Conservation (phyloP, 2,797 vertebrate species). For the Gobionotothen gibberifrons region DNA sequence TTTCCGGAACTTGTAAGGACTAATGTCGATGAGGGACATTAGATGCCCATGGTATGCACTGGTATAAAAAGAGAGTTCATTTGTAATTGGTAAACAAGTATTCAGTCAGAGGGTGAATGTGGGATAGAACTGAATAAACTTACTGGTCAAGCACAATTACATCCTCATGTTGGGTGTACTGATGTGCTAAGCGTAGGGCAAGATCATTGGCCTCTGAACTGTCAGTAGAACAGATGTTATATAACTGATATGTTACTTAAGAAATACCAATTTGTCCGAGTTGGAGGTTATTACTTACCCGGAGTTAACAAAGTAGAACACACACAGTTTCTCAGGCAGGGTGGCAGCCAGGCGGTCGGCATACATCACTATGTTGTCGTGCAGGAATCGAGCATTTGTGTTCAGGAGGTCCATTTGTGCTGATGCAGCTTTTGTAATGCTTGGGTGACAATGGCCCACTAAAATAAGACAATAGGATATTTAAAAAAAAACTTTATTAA, state of each 20-base stretch:
- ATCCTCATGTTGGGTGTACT: slow-evolving; percentile 90
- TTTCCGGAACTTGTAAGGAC: slow-evolving; percentile 97
- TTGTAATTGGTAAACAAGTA: slow-evolving; percentile 19
- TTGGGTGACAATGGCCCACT: slow-evolving; percentile 96
- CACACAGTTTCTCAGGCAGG: slow-evolving; percentile 87
- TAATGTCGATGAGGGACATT: slow-evolving; percentile 96
- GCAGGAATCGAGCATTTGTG: slow-evolving; percentile 92
- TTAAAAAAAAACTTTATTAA: too few relatives aligned
- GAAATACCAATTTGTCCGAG: neutral
- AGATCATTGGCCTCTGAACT: slow-evolving; percentile 98
- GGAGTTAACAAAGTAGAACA: slow-evolving; percentile 96
- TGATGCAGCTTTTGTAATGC: slow-evolving; percentile 87
- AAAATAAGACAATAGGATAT: too few relatives aligned
- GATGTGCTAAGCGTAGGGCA: slow-evolving; percentile 90
- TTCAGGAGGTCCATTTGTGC: slow-evolving; percentile 92
- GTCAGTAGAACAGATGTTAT: slow-evolving; percentile 34
- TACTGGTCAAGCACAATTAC: slow-evolving; percentile 94
- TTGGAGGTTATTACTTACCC: slow-evolving; percentile 82
- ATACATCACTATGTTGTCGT: slow-evolving; percentile 91
- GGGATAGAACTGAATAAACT: slow-evolving; percentile 61
- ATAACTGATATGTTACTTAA: neutral
- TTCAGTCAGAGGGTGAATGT: neutral
- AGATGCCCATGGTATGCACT: slow-evolving; percentile 97
- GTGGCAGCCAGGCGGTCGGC: slow-evolving; percentile 89
- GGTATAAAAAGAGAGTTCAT: slow-evolving; percentile 48